These are phyloP conservation scores for Drosophila chauvacae DNA, from an alignment of 1,140 invertebrate genomes.

Conservation along the genomic window DNA sequence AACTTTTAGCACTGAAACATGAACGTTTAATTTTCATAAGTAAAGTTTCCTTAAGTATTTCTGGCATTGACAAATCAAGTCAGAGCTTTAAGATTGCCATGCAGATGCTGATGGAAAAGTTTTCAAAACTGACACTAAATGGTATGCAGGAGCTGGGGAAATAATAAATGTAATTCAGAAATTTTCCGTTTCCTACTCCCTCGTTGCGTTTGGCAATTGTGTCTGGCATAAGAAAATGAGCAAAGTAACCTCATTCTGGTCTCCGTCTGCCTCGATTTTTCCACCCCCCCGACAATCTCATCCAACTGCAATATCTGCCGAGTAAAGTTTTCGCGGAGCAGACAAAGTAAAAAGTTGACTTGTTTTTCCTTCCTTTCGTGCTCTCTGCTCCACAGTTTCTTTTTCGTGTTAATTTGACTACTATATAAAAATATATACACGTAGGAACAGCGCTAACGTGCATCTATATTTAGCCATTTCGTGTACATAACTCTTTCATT, in stretches of 20 bases:
- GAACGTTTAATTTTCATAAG: neutral
- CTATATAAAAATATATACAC: neutral
- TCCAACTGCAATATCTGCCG: constrained; percentile 49
- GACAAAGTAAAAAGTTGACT: constrained; percentile 69
- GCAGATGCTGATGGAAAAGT: constrained; percentile 23
- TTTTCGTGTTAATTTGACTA: constrained; percentile 24
- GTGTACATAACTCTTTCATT: constrained; percentile 39
- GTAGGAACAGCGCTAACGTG: neutral
- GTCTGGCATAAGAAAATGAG: constrained; percentile 62
- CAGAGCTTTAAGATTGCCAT: constrained; percentile 33
- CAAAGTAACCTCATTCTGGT: constrained; percentile 37
- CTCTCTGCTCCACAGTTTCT: neutral
- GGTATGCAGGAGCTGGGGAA: constrained; percentile 32
- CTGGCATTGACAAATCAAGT: constrained; percentile 32
- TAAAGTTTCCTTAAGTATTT: neutral
- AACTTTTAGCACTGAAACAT: neutral
- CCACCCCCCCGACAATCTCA: constrained; percentile 4
- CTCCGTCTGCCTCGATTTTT: constrained; percentile 15
- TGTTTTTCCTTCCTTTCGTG: constrained; percentile 21
- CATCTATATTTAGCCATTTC: constrained; percentile 40
- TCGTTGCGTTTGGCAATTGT: constrained; percentile 47
- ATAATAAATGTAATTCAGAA: constrained; percentile 71
- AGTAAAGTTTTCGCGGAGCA: constrained; percentile 43
- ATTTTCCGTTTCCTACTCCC: constrained; percentile 37
- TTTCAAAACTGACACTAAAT: constrained; percentile 43